Evolutionary conservation across 2,888 invertebrate species (phyloP).

Genomic region (Xylota segnis): DNA sequence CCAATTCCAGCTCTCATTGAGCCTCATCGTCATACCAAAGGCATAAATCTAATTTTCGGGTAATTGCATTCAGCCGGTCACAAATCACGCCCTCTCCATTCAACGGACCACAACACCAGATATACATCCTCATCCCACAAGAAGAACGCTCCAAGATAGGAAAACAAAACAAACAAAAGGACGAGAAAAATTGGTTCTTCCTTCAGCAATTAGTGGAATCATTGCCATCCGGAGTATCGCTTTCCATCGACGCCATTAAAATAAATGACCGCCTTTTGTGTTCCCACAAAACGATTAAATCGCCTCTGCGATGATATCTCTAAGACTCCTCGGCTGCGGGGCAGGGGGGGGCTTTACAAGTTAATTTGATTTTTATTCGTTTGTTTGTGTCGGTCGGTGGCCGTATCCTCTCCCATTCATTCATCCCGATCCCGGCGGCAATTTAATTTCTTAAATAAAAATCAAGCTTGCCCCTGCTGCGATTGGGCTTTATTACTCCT

Average conservation of each 20-base stretch:
- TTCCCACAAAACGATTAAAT: conserved; percentile 69
- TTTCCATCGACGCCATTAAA: conserved; percentile 70
- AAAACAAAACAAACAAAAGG: conserved; percentile 9
- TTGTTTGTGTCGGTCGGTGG: conserved; percentile 52
- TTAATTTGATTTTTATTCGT: conserved; percentile 76
- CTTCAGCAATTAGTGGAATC: conserved; percentile 69
- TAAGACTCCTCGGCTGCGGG: conserved; percentile 16
- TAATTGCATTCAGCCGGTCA: conserved; percentile 39
- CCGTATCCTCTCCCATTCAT: conserved; percentile 29
- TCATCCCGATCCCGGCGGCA: conserved; percentile 50
- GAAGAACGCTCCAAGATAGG: no score
- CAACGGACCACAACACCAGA: conserved; percentile 1
- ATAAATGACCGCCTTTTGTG: conserved; percentile 71
- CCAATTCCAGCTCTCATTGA: neutral
- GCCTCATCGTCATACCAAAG: neutral
- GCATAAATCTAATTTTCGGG: conserved; percentile 19
- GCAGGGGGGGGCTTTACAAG: conserved; percentile 55
- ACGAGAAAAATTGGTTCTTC: conserved; percentile 41
- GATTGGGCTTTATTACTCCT: conserved; percentile 62
- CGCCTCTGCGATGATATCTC: conserved; percentile 61
- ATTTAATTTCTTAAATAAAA: conserved; percentile 76
- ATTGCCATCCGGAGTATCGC: conserved; percentile 71
- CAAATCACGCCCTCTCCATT: conserved; percentile 26
- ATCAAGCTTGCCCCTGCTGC: conserved; percentile 38
- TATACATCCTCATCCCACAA: no score